Conservation (phyloP, 2,797 vertebrate species). For the Macropus fuliginosus region DNA sequence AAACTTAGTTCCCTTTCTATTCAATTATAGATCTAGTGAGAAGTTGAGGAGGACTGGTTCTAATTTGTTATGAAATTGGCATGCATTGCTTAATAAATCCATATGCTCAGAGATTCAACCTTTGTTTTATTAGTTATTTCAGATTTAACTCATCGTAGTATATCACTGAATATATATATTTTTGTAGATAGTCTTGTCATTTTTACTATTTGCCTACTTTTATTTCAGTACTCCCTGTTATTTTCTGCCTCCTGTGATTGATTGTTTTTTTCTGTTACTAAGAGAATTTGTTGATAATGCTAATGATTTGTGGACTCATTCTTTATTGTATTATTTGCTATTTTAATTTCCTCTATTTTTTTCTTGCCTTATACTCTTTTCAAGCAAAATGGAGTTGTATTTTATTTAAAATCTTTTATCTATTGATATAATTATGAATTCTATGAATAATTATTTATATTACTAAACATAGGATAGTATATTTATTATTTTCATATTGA, state of each 20-base stretch:
- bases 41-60: background rate
- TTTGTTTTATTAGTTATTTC: background rate
- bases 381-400: background rate
- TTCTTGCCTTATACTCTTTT: background rate
- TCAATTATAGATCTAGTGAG: background rate
- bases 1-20: background rate
- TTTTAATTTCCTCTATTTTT: background rate
- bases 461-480: too few relatives aligned
- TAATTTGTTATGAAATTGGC: background rate
- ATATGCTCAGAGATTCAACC: background rate
- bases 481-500: too few relatives aligned
- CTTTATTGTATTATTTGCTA: background rate
- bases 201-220: too few relatives aligned
- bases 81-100: background rate
- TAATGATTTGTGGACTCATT: background rate
- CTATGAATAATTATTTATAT: too few relatives aligned
- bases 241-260: background rate
- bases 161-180: background rate
- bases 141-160: background rate
- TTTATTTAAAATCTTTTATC: too few relatives aligned
- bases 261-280: background rate
- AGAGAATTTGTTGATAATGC: background rate
- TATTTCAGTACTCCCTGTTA: too few relatives aligned
- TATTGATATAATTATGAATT: too few relatives aligned
- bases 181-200: too few relatives aligned